Base-by-base conservation (phyloP, 92 coral and sea anemone genomes). In the Parazoanthus darwini region DNA sequence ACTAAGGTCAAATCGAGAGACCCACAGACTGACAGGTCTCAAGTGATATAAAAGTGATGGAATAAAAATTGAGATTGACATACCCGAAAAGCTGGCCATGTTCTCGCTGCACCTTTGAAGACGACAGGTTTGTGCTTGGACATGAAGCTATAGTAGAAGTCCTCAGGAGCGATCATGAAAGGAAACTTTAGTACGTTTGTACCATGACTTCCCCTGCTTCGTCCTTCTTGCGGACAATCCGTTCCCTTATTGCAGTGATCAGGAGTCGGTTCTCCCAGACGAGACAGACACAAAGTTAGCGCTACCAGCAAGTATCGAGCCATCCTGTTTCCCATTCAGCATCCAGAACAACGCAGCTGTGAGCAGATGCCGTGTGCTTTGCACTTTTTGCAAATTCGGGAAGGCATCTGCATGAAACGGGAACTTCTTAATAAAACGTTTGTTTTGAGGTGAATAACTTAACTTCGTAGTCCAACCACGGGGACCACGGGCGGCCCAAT, bases 101-200 rank as follows among this genome's bases (percentile, higher is more conserved):
- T 72, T 43, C n/a, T 63, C 15, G 92, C 89, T 0, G 68, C 82
- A 33, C 63, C 87, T 66, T 85, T 79, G 50, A 91, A 83, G 7
- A 91, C 77, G 15, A 89, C 74, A 23, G 93, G 90, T 51, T 59
- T 89, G 68, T 91, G 93, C 84, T 89, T 42, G 11, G 87, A 72
- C 33, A 88, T 79, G n/a, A 91, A 91, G 73, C 90, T 89, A 89
- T 71, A 85, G 65, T 78, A 89, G 63, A 91, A 91, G 83, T 91
- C 92, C 48, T 85, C 86, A 9, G 93, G 89, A 29, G 93, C 89
- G 46, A 89, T 91, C 93, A 91, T 91, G 26, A 67, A 91, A 13
- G 89, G 92, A 43, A 86, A 78, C 72, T 56, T 54, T 3, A 75
- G 29, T 1, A 86, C 9, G n/a, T 75, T 56, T 1, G 73, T 75